Base-by-base conservation (phyloP, 2,113 vertebrate genomes). In the Nothoprocta pentlandii region DNA sequence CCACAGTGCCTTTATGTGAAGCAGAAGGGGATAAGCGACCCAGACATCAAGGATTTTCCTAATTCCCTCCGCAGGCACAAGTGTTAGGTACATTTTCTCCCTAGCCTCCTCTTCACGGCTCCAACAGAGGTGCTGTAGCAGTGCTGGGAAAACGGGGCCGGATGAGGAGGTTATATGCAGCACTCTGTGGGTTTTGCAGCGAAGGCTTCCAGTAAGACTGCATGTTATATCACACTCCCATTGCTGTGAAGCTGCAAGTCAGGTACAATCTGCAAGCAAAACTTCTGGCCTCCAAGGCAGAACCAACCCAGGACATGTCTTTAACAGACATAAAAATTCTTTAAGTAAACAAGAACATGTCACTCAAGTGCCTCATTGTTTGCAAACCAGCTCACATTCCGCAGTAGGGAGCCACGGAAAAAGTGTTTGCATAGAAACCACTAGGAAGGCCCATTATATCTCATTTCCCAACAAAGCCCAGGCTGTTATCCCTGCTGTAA, bases 1-100 rank as follows among this genome's bases (percentile, higher is more conserved):
- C 91, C 93, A 51, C 81, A 61, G 87, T 53, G 9, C 9, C 0
- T 84, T 96, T 93, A 94, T 68, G 68, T 0, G 6, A 89, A 95
- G 79, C 85, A 95, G 85, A 94, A 95, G 56, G 56, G 82, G 51
- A 44, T 71, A 59, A 92, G 51, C 47, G 41, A 89, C 82, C 64
- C 56, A 85, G 63, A 15, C 4, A 1, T 75, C 85, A 90, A 91
- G 63, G 39, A 88, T 95, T 95, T 92, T 92, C 51, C 69, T 67
- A 69, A 90, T 94, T 91, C 85, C 76, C 78, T 77, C 49, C 2
- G 1, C 39, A 80, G 46, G 39, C 76, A 75, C 76, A 78, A 92
- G 51, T 16, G 34, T 49, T 44, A 90, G 90, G 61, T 82, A 83
- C 28, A n/a, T 91, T 95, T 90, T 71, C 82, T 87, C 42, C 25